Evolutionary conservation across 2,888 invertebrate genomes (phyloP).

Genomic region (Petrophora chlorosata): DNA sequence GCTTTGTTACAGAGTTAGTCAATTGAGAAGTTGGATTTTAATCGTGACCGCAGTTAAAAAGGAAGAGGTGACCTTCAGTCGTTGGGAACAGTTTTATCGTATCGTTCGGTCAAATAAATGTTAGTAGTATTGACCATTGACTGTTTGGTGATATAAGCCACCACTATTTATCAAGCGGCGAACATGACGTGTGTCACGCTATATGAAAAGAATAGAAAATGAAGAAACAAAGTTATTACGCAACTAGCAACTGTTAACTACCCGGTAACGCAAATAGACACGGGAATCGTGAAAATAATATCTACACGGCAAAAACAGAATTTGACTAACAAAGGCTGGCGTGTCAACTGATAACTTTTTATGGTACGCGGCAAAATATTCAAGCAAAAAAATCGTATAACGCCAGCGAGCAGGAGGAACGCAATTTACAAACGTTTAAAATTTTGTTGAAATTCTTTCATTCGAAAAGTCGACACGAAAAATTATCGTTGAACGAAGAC

Average conservation of each 20-base stretch:
- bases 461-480: background rate
- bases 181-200: slow-evolving; percentile 60
- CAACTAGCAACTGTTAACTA: slow-evolving; percentile 46
- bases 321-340: slow-evolving; percentile 50
- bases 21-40: slow-evolving; percentile 28
- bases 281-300: slow-evolving; percentile 38
- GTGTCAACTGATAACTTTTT: slow-evolving; percentile 47
- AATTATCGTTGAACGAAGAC: slow-evolving; percentile 2
- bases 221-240: slow-evolving; percentile 55
- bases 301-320: slow-evolving; percentile 44
- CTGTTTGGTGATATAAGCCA: slow-evolving; percentile 33
- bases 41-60: slow-evolving; percentile 26
- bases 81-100: slow-evolving; percentile 44
- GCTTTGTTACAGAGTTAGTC: slow-evolving; percentile 9
- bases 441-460: background rate
- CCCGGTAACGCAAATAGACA: slow-evolving; percentile 45
- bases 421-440: slow-evolving; percentile 2
- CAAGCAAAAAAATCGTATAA: slow-evolving; percentile 25
- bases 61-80: slow-evolving; percentile 40
- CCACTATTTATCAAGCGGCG: slow-evolving; percentile 39
- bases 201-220: slow-evolving; percentile 52
- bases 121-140: slow-evolving; percentile 38
- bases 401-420: slow-evolving; percentile 8
- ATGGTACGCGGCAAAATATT: slow-evolving; percentile 34
- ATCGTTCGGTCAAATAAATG: slow-evolving; percentile 42